A percentile compares a stretch with the other conserved stretches of the same genome.
phyloP scores from a whole-genome alignment of 2,888 invertebrate species.

The Catocala fraxini region DNA sequence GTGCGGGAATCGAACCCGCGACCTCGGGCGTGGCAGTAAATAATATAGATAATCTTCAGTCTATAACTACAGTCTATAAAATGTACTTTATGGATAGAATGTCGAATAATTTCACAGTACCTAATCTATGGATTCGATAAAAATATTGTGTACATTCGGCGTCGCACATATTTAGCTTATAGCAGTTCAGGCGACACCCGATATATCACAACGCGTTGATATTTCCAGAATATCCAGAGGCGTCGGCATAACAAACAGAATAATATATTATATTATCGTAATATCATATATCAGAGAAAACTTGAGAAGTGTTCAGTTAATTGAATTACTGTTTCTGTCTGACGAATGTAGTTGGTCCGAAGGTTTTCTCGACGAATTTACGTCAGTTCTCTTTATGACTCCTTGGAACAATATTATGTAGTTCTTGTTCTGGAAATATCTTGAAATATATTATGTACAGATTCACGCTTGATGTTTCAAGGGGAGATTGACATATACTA shows the following conservation, averaged over 20 bases:
- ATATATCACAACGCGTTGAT: neutral
- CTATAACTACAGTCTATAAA: too few species aligned
- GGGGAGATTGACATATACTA: too few species aligned
- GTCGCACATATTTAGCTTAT: neutral
- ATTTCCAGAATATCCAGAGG: conserved; percentile 5
- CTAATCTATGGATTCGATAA: too few species aligned
- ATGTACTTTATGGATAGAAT: too few species aligned
- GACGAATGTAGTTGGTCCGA: neutral
- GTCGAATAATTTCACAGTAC: too few species aligned
- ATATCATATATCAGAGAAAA: conserved; percentile 4
- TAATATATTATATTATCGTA: conserved; percentile 25
- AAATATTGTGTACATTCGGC: too few species aligned
- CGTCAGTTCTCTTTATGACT: neutral
- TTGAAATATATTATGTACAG: too few species aligned
- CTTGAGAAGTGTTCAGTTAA: conserved; percentile 6
- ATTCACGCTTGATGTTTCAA: too few species aligned
- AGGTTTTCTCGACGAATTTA: neutral
- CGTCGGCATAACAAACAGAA: conserved; percentile 28
- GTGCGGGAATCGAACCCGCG: too few species aligned
- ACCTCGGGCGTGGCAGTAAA: too few species aligned
- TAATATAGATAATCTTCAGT: too few species aligned
- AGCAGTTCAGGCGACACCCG: neutral
- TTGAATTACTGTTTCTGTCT: conserved; percentile 2
- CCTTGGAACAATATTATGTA: neutral
- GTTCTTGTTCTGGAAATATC: neutral